phyloP scores from a whole-genome alignment of 1,140 invertebrate species.

The Meloidogyne exigua region DNA sequence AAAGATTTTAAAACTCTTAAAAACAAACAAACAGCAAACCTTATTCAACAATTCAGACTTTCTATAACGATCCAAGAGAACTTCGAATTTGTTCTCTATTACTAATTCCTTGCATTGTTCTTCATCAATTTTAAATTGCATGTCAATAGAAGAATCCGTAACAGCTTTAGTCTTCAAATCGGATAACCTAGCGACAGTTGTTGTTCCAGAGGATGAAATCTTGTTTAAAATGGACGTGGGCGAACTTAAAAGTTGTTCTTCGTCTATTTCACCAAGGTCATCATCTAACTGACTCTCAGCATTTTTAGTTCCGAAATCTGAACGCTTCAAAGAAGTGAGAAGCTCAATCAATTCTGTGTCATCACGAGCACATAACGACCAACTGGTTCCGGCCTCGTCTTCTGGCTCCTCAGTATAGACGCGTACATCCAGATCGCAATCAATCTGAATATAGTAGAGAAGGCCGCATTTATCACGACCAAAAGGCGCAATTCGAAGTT shows the following conservation, averaged over 20 bases:
- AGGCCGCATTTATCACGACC: conserved; percentile 39
- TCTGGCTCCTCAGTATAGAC: conserved; percentile 49
- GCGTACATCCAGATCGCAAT: conserved; percentile 43
- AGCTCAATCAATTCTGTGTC: conserved; percentile 29
- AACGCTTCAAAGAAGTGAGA: conserved; percentile 30
- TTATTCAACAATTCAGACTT: conserved; percentile 39
- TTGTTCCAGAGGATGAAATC: not conserved
- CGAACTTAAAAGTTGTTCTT: conserved; percentile 37
- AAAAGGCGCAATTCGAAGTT: conserved; percentile 46
- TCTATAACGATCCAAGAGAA: conserved; percentile 36
- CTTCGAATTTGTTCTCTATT: conserved; percentile 25
- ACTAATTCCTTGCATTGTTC: conserved; percentile 28
- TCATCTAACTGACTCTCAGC: conserved; percentile 28
- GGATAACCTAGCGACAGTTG: not conserved
- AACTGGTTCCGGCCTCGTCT: conserved; percentile 41
- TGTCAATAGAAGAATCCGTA: not conserved
- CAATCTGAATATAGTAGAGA: conserved; percentile 41
- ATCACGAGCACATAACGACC: conserved; percentile 37
- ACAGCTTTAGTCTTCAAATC: not conserved
- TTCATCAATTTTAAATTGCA: conserved; percentile 25
- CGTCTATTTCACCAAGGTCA: conserved; percentile 46
- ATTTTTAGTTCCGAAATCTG: conserved; percentile 34
- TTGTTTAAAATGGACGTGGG: not conserved
- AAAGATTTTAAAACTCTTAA: too few relatives aligned
- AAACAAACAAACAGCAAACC: conserved; percentile 6